These are phyloP conservation scores for Chromis chromis DNA, from an alignment of 2,797 vertebrate genomes.

Conservation along the genomic window DNA sequence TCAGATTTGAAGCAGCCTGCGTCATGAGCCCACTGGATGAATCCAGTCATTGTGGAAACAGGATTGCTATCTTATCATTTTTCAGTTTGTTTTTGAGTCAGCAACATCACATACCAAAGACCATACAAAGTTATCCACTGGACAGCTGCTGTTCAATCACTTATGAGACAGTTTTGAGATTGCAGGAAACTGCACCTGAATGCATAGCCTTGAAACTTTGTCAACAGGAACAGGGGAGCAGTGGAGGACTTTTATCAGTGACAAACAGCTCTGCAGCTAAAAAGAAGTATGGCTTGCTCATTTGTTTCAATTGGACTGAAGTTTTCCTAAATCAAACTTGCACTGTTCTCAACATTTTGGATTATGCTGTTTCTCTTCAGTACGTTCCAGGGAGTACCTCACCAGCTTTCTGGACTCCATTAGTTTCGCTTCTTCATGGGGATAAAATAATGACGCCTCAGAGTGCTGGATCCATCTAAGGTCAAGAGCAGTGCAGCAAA, in stretches of 20 bases:
- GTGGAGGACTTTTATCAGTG: not conserved
- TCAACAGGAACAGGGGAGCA: not conserved
- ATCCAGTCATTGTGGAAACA: not conserved
- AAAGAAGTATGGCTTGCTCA: conserved; percentile 1
- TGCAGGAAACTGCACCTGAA: not conserved
- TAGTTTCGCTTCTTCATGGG: conserved; percentile 58
- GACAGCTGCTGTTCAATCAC: not conserved
- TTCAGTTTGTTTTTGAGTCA: conserved; percentile 1
- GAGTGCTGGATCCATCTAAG: conserved; percentile 62
- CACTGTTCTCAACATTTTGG: conserved; percentile 22
- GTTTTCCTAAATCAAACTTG: conserved; percentile 7
- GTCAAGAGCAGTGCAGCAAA: conserved; percentile 65
- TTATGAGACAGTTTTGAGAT: not conserved
- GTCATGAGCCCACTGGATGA: not conserved
- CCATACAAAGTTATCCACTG: not conserved
- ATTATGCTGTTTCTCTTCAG: conserved; percentile 20
- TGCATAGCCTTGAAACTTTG: not conserved
- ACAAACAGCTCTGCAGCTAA: not conserved
- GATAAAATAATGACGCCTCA: conserved; percentile 54
- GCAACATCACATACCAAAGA: not conserved
- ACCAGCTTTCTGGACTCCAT: conserved; percentile 50
- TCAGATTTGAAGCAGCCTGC: not conserved
- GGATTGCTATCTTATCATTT: not conserved
- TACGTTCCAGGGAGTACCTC: conserved; percentile 17
- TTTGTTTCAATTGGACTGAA: conserved; percentile 7